These are phyloP conservation scores for Rhingia rostrata DNA, from an alignment of 2,888 invertebrate species.

Conservation along the genomic window DNA sequence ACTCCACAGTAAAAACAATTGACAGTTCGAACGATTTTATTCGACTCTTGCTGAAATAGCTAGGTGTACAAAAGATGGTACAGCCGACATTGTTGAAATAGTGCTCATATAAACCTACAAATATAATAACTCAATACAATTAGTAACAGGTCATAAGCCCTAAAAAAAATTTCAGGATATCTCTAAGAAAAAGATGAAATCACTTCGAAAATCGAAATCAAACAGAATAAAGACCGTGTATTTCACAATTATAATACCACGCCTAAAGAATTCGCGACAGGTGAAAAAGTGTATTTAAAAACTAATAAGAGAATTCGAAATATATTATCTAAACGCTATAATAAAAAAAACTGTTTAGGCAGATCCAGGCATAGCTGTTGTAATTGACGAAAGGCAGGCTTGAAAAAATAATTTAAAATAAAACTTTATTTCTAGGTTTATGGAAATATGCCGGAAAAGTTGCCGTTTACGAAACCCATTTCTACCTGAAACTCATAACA, in stretches of 20 bases:
- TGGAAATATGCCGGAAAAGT: no score
- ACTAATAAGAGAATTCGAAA: no score
- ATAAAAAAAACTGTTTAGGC: no score
- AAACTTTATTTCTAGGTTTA: no score
- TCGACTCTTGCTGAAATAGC: constrained; percentile 1
- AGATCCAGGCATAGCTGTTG: no score
- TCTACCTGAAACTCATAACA: background rate
- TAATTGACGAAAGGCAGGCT: no score
- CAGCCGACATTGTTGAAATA: background rate
- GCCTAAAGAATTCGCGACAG: no score
- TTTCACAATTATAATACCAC: constrained; percentile 15
- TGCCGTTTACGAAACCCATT: background rate
- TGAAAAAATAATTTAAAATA: no score
- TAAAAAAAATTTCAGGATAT: constrained; percentile 19
- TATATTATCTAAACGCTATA: no score
- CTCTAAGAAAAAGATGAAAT: constrained; percentile 22
- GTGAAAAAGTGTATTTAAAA: no score
- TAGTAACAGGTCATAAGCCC: background rate
- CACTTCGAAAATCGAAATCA: constrained; percentile 1
- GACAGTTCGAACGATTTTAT: background rate
- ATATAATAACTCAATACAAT: background rate
- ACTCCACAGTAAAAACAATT: background rate
- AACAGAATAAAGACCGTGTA: constrained; percentile 8
- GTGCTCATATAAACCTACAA: background rate
- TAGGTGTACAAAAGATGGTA: background rate